Evolutionary conservation across 2,113 vertebrate species (phyloP).

Genomic region (Copsychus sechellarum): DNA sequence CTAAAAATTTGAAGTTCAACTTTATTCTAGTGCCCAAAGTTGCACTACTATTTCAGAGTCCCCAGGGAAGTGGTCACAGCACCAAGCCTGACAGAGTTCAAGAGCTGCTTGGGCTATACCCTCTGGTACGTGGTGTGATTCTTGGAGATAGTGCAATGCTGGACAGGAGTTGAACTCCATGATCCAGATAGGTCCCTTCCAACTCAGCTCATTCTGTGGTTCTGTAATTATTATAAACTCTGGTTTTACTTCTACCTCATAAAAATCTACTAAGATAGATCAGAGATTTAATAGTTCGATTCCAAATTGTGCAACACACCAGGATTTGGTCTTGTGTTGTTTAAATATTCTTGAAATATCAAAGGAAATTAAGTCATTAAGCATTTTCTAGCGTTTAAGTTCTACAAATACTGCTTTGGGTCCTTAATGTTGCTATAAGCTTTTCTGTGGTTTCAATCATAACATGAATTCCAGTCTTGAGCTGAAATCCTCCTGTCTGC

Average conservation of each 20-base stretch:
- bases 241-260: not conserved
- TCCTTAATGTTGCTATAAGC: not conserved
- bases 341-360: not conserved
- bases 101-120: not conserved
- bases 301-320: not conserved
- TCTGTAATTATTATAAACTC: not conserved
- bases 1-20: not conserved
- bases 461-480: not conserved
- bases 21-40: no score
- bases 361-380: not conserved
- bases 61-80: no score
- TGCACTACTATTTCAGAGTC: no score
- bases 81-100: not conserved
- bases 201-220: not conserved
- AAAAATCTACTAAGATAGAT: not conserved
- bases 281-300: not conserved
- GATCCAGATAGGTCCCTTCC: not conserved
- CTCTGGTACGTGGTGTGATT: no score
- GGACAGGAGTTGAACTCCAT: rapidly evolving
- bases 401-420: not conserved
- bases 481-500: not conserved
- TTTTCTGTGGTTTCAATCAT: not conserved
- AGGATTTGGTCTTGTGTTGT: not conserved
- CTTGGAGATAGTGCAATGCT: not conserved
- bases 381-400: not conserved